Percentiles rank a stretch among this genome's conserved stretches.
Evolutionary conservation across 2,113 vertebrate genomes (phyloP).

Genomic region (Tachycineta bicolor): DNA sequence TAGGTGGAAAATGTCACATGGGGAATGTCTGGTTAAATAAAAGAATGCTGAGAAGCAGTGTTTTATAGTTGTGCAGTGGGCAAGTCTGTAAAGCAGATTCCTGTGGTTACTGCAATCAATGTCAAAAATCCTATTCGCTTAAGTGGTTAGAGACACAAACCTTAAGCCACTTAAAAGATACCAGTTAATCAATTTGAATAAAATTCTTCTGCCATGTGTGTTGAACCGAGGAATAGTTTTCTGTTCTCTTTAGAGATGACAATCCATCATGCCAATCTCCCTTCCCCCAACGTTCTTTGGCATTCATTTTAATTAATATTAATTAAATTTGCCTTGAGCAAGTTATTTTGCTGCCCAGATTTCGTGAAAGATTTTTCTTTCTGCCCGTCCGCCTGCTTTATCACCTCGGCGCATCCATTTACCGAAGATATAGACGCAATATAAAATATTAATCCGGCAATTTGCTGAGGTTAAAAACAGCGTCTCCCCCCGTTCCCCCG

Average conservation of each 20-base stretch:
- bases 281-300: neutral
- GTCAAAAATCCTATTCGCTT: neutral
- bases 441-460: neutral
- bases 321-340: conserved; percentile 9
- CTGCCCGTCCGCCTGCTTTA: neutral
- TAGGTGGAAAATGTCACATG: neutral
- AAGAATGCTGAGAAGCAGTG: neutral
- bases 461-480: neutral
- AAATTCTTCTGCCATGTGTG: neutral
- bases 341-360: neutral
- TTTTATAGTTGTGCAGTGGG: neutral
- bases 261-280: neutral
- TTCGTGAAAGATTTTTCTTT: neutral
- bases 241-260: neutral
- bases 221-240: neutral
- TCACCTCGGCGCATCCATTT: neutral
- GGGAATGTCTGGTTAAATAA: neutral
- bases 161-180: neutral
- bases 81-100: neutral
- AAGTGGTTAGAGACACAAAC: neutral
- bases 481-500: neutral
- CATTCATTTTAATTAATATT: conserved; percentile 3
- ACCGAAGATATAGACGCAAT: neutral
- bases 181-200: neutral
- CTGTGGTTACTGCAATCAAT: neutral